A percentile compares a stretch with the other conserved stretches of the same genome.
Evolutionary conservation across 2,888 invertebrate genomes (phyloP).

Genomic region (Caenorhabditis becei): DNA sequence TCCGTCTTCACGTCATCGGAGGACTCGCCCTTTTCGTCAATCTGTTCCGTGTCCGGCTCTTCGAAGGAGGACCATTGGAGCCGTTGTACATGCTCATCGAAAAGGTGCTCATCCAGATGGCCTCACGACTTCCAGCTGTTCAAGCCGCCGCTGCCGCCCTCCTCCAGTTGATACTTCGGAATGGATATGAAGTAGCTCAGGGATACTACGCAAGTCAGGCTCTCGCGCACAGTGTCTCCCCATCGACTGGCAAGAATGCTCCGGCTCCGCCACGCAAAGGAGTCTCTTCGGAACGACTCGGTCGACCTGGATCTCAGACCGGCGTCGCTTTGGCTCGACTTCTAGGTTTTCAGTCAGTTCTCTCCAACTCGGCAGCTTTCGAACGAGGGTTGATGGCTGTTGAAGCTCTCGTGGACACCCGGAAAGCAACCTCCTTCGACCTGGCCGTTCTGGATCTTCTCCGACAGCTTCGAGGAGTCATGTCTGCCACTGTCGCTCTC

Average conservation of each 20-base stretch:
- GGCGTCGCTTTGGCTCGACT: slow-evolving; percentile 96
- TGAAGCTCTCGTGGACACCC: slow-evolving; percentile 70
- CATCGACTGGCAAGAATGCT: slow-evolving; percentile 16
- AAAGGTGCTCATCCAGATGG: slow-evolving; percentile 77
- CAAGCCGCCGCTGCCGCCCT: slow-evolving; percentile 80
- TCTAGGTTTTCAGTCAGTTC: slow-evolving; percentile 85
- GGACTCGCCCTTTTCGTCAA: slow-evolving; percentile 93
- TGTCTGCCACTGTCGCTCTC: slow-evolving; percentile 95
- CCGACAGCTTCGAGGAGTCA: slow-evolving; percentile 92
- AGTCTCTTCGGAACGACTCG: slow-evolving; percentile 67
- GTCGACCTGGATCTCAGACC: slow-evolving; percentile 85
- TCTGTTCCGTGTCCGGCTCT: slow-evolving; percentile 83
- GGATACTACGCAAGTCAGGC: slow-evolving; percentile 62
- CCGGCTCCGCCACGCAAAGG: slow-evolving; percentile 34
- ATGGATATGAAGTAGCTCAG: slow-evolving; percentile 77
- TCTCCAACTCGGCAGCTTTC: slow-evolving; percentile 90
- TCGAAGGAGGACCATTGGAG: slow-evolving; percentile 76
- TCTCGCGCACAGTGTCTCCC: slow-evolving; percentile 62
- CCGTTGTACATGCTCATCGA: slow-evolving; percentile 77
- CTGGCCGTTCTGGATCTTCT: slow-evolving; percentile 87
- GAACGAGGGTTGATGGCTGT: slow-evolving; percentile 90
- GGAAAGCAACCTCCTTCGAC: slow-evolving; percentile 74
- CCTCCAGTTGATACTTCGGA: slow-evolving; percentile 77
- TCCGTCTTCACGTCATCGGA: slow-evolving; percentile 93
- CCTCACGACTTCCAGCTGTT: slow-evolving; percentile 74